Base-by-base conservation (phyloP, 2,888 invertebrate species). In the Desoria tigrina region DNA sequence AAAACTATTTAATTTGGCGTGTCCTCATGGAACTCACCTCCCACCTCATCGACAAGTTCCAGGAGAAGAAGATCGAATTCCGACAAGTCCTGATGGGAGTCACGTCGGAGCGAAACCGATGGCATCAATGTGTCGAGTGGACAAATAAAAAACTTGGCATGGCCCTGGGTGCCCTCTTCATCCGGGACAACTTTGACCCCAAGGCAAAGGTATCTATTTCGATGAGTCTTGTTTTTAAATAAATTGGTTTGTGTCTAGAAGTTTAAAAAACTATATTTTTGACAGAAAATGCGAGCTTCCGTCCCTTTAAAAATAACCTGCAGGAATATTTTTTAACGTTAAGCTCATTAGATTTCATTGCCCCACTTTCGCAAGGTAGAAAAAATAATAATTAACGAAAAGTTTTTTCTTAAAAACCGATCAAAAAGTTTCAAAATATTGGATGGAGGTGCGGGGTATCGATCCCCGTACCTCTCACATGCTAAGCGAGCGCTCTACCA, bases 91-190 rank as follows among this genome's bases (percentile, higher is more conserved):
- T 90, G 1, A 80, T 87, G 71, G 90, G 90, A 4, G 88, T 90
- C 61, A 83, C 88, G 74, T 87, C 87, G 76, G 89, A 90, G 78
- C 79, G 89, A 42, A 86, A 87, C 77, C 84, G 90, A 60, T 92
- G 91, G 90, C 85, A 86, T 24, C 86, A 87, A 75, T 90, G 90
- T 79, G 91, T 92, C 16, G 90, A 89, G 28, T 90, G 90, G 87
- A 90, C 90, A 9, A 92, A 91, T 78, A 91, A 91, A 79, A 89
- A 89, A 78, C 82, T 92, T 77, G 92, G 92, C 39, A 90, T 92
- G 86, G 91, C 92, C 0, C 90, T 92, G 0, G 92, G 92, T 0
- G 88, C 91, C 0, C 83, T 93, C 6, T 93, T 92, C 79, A 90
- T 93, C 66, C 82, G 88, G 53, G 89, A 91, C 70, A 88, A 91